Conservation (phyloP, 2,797 vertebrate species). For the Poecilia gillii region DNA sequence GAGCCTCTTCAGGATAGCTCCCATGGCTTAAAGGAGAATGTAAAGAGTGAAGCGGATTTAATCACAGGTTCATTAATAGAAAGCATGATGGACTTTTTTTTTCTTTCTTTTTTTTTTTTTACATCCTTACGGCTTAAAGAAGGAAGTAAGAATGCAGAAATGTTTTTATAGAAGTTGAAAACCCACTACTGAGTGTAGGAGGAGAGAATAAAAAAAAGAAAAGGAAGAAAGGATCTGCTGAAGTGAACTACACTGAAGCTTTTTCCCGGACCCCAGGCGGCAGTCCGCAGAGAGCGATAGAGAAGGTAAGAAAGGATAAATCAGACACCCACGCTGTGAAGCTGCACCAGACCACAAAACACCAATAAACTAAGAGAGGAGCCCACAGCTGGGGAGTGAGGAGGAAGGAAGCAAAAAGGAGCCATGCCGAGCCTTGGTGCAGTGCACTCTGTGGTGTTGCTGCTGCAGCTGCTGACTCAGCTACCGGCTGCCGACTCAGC, state of each 20-base stretch:
- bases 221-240: conserved; percentile 29
- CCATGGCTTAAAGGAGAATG: conserved; percentile 8
- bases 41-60: conserved; percentile 72
- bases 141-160: conserved; percentile 34
- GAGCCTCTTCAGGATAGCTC: conserved; percentile 46
- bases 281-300: conserved; percentile 64
- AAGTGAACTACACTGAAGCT: conserved; percentile 69
- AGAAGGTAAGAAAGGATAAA: conserved; percentile 54
- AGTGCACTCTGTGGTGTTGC: conserved; percentile 83
- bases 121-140: conserved; percentile 49
- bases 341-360: conserved; percentile 45
- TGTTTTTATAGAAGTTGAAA: conserved; percentile 55
- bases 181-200: conserved; percentile 17
- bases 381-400: conserved; percentile 32
- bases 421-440: conserved; percentile 83
- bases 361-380: conserved; percentile 36
- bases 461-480: conserved; percentile 88
- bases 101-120: conserved; percentile 36
- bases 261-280: conserved; percentile 62
- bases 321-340: conserved; percentile 67
- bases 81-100: conserved; percentile 59
- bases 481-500: conserved; percentile 88
- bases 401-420: conserved; percentile 49
- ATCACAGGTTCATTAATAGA: conserved; percentile 58
- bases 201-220: conserved; percentile 23